Evolutionary conservation across 1,140 invertebrate genomes (phyloP).

Genomic region (Dendroctonus ponderosae): DNA sequence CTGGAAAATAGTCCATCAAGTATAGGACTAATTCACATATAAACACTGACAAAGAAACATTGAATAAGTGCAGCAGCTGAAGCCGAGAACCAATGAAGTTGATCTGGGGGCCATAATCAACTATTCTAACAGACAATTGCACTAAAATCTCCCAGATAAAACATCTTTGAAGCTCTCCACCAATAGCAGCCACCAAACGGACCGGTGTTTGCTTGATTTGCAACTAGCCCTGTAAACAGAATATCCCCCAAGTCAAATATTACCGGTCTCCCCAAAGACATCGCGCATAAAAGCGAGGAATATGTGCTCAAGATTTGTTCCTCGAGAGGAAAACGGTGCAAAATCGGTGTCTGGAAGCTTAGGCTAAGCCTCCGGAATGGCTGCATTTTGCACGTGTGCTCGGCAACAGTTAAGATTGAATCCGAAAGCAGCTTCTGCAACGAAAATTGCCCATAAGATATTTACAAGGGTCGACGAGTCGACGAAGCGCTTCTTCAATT

Average conservation of each 20-base stretch:
- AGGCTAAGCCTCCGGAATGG: constrained; percentile 23
- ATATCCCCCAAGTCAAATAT: constrained; percentile 15
- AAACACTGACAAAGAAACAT: no score
- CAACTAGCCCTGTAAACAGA: neutral
- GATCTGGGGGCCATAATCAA: no score
- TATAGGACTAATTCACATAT: no score
- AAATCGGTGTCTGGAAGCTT: constrained; percentile 28
- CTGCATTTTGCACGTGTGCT: constrained; percentile 27
- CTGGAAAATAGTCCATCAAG: no score
- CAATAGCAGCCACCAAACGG: no score
- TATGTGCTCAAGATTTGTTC: constrained; percentile 28
- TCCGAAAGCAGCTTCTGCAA: constrained; percentile 34
- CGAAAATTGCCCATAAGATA: constrained; percentile 45
- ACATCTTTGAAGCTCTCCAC: no score
- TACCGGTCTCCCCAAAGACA: neutral
- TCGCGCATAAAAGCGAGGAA: constrained; percentile 13
- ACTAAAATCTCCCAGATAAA: no score
- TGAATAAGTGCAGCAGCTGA: no score
- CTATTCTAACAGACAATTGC: no score
- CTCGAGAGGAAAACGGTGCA: constrained; percentile 24
- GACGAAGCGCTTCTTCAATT: neutral
- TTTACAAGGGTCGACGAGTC: constrained; percentile 42
- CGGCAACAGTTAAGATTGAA: constrained; percentile 44
- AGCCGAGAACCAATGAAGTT: no score
- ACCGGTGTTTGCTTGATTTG: neutral